phyloP scores from a whole-genome alignment of 2,888 invertebrate genomes.

The Fragum whitleyi region DNA sequence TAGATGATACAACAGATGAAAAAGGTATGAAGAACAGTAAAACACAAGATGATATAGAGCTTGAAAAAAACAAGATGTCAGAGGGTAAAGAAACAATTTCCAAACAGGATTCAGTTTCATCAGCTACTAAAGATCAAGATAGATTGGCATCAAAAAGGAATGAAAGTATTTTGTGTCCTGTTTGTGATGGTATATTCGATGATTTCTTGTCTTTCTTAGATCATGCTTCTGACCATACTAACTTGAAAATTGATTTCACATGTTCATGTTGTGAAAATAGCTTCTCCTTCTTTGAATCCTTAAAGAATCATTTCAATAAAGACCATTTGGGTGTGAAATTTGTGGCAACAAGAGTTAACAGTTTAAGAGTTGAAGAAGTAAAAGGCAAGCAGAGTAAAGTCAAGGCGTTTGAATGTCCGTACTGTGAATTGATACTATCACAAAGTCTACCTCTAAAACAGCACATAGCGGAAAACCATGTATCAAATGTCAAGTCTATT shows the following conservation, averaged over 20 bases:
- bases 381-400: conserved; percentile 26
- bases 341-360: conserved; percentile 3
- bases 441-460: conserved; percentile 31
- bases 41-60: neutral
- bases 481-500: conserved; percentile 11
- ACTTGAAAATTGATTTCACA: conserved; percentile 39
- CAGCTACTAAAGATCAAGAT: neutral
- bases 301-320: conserved; percentile 37
- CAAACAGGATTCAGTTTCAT: neutral
- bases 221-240: conserved; percentile 35
- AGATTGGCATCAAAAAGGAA: neutral
- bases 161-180: conserved; percentile 14
- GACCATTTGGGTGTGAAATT: conserved; percentile 7
- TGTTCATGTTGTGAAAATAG: conserved; percentile 34
- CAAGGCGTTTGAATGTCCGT: conserved; percentile 55
- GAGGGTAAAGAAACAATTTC: neutral
- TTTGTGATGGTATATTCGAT: conserved; percentile 19
- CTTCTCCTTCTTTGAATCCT: conserved; percentile 21
- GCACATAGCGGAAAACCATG: conserved; percentile 42
- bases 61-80: too few relatives aligned
- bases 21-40: neutral
- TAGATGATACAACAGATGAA: neutral
- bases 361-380: conserved; percentile 5
- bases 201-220: conserved; percentile 19
- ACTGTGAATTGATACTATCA: conserved; percentile 53